These are phyloP conservation scores for silkworm (Bombyx mori) DNA, from an alignment of 1,140 invertebrate genomes.

Conservation along the genomic window DNA sequence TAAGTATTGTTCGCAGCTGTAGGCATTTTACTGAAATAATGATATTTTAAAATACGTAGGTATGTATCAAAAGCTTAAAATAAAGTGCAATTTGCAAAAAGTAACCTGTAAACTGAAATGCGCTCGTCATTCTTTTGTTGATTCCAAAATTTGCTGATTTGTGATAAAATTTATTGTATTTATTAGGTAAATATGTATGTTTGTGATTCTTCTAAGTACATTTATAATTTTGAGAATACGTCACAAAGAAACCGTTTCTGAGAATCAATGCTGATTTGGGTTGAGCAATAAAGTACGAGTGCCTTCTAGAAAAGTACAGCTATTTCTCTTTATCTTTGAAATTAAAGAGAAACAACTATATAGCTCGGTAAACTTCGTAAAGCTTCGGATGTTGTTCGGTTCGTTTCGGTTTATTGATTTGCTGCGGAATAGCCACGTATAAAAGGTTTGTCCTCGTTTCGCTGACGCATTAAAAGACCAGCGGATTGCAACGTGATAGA, in stretches of 20 bases:
- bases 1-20: too few species aligned
- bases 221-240: conserved; percentile 8
- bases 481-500: background rate
- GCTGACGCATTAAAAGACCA: conserved; percentile 1
- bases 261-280: too few species aligned
- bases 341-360: conserved; percentile 13
- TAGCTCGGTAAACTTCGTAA: background rate
- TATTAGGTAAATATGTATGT: too few species aligned
- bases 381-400: conserved; percentile 12
- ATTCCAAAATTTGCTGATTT: too few species aligned
- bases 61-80: too few species aligned
- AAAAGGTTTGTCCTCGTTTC: conserved; percentile 5
- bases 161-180: too few species aligned
- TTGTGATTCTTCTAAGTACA: background rate
- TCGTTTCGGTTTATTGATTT: conserved; percentile 5
- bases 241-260: conserved; percentile 18
- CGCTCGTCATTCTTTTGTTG: too few species aligned
- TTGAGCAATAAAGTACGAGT: too few species aligned
- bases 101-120: too few species aligned
- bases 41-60: too few species aligned
- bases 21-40: too few species aligned
- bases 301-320: conserved; percentile 21
- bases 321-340: conserved; percentile 9
- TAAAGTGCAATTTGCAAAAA: too few species aligned
- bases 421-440: background rate